Percentiles rank a stretch among this genome's conserved stretches.
phyloP scores from a whole-genome alignment of 1,140 invertebrate species.

The Ooceraea biroi region DNA sequence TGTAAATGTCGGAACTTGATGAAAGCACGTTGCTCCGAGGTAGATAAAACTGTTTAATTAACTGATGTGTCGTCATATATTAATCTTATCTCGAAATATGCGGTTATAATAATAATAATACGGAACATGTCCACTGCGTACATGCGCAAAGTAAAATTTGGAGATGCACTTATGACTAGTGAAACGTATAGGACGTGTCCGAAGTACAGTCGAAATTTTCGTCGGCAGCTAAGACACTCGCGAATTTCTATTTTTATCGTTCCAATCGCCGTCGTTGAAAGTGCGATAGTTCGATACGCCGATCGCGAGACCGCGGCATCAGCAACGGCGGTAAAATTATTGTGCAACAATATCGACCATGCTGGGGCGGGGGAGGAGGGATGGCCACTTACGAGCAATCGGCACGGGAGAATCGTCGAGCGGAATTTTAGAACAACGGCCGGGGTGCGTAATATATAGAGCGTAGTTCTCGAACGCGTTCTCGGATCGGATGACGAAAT shows the following conservation, averaged over 20 bases:
- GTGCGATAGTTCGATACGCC: not conserved
- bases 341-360: constrained; percentile 60
- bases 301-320: not conserved
- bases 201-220: not conserved
- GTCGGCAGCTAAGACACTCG: no score
- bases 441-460: constrained; percentile 17
- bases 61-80: not conserved
- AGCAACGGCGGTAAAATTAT: constrained; percentile 39
- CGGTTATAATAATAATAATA: not conserved
- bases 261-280: not conserved
- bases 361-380: not conserved
- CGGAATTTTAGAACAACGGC: constrained; percentile 42
- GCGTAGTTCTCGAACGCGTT: constrained; percentile 18
- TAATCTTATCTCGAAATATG: constrained; percentile 25
- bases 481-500: constrained; percentile 70
- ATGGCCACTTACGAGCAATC: constrained; percentile 24
- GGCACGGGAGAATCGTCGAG: constrained; percentile 20
- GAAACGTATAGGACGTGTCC: not conserved
- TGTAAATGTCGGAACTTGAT: no score
- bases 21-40: not conserved
- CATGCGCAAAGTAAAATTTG: not conserved
- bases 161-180: no score
- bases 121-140: not conserved
- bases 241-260: not conserved
- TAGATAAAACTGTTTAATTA: not conserved